These are phyloP conservation scores for Tachysurus vachellii DNA, from an alignment of 2,113 vertebrate genomes.

Conservation along the genomic window DNA sequence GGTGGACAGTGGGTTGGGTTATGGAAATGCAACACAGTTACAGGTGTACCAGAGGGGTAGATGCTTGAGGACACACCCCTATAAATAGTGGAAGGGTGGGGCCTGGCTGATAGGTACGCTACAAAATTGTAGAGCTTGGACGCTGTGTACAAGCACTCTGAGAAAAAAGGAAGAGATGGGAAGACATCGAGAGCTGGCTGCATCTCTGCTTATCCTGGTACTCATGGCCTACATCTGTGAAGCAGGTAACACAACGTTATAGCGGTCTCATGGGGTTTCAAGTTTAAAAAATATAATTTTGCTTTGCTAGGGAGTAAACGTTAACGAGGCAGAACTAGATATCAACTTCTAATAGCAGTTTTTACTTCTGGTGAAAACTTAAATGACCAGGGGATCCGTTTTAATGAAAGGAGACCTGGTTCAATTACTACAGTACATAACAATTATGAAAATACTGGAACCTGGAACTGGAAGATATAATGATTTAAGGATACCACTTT, in stretches of 20 bases:
- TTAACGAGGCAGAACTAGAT: background rate
- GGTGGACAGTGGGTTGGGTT: conserved; percentile 10
- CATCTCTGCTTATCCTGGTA: conserved; percentile 59
- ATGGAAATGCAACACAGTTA: conserved; percentile 22
- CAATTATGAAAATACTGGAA: background rate
- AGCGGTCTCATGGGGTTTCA: background rate
- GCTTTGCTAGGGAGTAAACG: background rate
- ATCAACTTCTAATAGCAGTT: conserved; percentile 5
- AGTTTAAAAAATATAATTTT: background rate
- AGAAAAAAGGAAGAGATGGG: conserved; percentile 45
- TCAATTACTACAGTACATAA: conserved; percentile 10
- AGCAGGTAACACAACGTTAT: conserved; percentile 59
- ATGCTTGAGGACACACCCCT: conserved; percentile 30
- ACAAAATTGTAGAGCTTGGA: conserved; percentile 55
- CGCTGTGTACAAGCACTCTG: conserved; percentile 33
- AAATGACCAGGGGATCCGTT: background rate
- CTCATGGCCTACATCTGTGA: conserved; percentile 64
- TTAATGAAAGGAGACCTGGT: background rate
- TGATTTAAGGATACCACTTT: background rate
- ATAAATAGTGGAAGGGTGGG: conserved; percentile 54
- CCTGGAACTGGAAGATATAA: no score
- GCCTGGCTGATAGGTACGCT: conserved; percentile 54
- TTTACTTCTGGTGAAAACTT: conserved; percentile 9
- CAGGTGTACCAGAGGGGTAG: conserved; percentile 29
- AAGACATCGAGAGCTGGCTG: conserved; percentile 57